A percentile compares a stretch with the other conserved stretches of the same genome.
These are phyloP conservation scores for Chrysodeixis includens DNA, from an alignment of 2,888 invertebrate genomes.

Conservation along the genomic window DNA sequence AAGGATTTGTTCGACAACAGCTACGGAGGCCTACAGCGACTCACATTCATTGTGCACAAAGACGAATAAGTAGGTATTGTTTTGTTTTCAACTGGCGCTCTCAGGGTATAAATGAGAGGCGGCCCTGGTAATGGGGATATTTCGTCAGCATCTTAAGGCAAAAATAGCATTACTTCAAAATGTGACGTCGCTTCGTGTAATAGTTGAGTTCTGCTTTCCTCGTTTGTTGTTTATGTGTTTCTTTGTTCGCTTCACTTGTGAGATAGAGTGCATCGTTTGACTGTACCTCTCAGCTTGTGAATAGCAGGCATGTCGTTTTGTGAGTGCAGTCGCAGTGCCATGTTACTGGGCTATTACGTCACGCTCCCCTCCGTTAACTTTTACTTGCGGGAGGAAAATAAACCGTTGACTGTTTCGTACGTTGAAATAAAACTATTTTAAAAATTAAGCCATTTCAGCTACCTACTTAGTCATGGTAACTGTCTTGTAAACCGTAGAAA, in stretches of 20 bases:
- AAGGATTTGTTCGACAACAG: constrained; percentile 76
- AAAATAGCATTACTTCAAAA: constrained; percentile 43
- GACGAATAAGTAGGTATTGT: constrained; percentile 71
- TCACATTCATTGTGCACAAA: constrained; percentile 67
- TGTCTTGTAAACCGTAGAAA: no score
- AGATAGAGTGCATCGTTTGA: constrained; percentile 34
- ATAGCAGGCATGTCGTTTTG: constrained; percentile 39
- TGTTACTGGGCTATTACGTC: constrained; percentile 50
- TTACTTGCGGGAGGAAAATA: constrained; percentile 39
- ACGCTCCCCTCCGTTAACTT: constrained; percentile 39
- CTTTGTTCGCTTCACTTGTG: constrained; percentile 19
- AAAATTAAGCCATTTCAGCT: no score
- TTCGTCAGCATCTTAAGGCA: constrained; percentile 48
- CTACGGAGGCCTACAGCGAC: constrained; percentile 62
- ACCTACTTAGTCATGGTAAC: no score
- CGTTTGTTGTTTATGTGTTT: constrained; percentile 21
- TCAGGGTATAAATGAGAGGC: constrained; percentile 63
- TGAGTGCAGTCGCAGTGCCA: constrained; percentile 48
- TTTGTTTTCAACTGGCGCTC: constrained; percentile 69
- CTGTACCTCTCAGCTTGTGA: constrained; percentile 34
- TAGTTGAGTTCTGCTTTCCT: constrained; percentile 5
- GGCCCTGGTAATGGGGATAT: constrained; percentile 58
- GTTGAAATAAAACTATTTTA: neutral
- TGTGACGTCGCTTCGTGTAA: constrained; percentile 14
- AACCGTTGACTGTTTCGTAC: constrained; percentile 7